A percentile compares a stretch with the other conserved stretches of the same genome.
Evolutionary conservation across 2,888 invertebrate species (phyloP).

Genomic region (Ophion costatus): DNA sequence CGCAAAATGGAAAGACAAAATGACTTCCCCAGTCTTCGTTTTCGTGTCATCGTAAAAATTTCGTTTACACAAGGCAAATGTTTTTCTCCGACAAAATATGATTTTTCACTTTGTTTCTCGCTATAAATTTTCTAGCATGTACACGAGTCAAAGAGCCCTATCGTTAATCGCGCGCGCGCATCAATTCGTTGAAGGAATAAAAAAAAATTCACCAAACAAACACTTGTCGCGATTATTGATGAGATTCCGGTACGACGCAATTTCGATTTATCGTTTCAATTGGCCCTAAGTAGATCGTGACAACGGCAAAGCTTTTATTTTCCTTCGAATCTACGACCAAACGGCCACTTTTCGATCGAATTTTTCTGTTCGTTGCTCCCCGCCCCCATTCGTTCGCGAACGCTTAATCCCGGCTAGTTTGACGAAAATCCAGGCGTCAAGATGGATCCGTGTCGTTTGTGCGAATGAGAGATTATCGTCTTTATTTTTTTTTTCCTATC

Average conservation of each 20-base stretch:
- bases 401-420: not conserved
- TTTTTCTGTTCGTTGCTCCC: not conserved
- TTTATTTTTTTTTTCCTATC: not conserved
- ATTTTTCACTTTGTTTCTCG: not conserved
- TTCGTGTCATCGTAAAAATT: not conserved
- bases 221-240: slow-evolving; percentile 43
- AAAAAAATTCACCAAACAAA: slow-evolving; percentile 39
- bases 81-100: not conserved
- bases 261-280: not conserved
- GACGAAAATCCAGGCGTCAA: slow-evolving; percentile 10
- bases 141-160: slow-evolving; percentile 10
- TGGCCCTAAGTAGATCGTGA: not conserved
- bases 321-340: not conserved
- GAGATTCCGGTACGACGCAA: not conserved
- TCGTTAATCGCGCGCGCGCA: not conserved
- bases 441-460: not conserved
- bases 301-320: not conserved
- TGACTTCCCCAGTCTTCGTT: slow-evolving; percentile 37
- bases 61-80: not conserved
- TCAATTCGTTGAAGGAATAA: slow-evolving; percentile 42
- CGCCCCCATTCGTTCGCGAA: not conserved
- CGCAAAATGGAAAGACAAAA: slow-evolving; percentile 36
- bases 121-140: not conserved
- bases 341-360: not conserved
- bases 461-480: not conserved